These are phyloP conservation scores for Sylvia atricapilla DNA, from an alignment of 2,113 vertebrate genomes.

Conservation along the genomic window DNA sequence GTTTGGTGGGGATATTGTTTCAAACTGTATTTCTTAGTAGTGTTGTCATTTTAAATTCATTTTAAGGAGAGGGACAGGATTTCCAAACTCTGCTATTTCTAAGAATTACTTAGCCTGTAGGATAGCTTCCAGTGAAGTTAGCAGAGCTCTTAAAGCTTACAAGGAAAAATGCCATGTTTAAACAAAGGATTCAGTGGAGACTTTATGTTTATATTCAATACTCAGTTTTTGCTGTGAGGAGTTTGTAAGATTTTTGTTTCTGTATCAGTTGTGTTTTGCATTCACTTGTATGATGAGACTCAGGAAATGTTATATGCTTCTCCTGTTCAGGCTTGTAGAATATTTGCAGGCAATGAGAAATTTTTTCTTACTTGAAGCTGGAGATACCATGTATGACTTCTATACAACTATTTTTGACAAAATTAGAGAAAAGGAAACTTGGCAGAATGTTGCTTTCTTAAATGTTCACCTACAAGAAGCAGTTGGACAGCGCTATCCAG, in stretches of 20 bases:
- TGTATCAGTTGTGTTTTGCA: neutral
- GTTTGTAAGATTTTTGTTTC: neutral
- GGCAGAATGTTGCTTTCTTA: conserved; percentile 94
- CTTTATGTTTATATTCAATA: neutral
- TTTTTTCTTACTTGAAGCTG: conserved; percentile 97
- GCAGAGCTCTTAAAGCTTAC: neutral
- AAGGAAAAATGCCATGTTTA: neutral
- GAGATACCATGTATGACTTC: conserved; percentile 99
- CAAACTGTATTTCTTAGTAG: neutral
- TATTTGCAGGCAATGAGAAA: conserved; percentile 98
- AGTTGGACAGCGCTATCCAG: conserved; percentile 89
- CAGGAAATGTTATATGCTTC: neutral
- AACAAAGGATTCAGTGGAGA: neutral
- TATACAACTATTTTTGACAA: conserved; percentile 98
- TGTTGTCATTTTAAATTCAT: neutral
- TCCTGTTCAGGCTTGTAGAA: conserved; percentile 82
- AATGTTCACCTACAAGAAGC: conserved; percentile 94
- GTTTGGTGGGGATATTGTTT: neutral
- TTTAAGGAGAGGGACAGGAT: neutral
- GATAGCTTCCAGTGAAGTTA: neutral
- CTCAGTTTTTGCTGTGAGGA: neutral
- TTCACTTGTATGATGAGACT: neutral
- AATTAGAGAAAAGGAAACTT: conserved; percentile 92
- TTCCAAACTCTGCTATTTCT: neutral
- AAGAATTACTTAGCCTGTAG: neutral